Percentiles rank a stretch among this genome's conserved stretches.
These are phyloP conservation scores for Eulimnadia texana DNA, from an alignment of 1,140 invertebrate species.

Conservation along the genomic window DNA sequence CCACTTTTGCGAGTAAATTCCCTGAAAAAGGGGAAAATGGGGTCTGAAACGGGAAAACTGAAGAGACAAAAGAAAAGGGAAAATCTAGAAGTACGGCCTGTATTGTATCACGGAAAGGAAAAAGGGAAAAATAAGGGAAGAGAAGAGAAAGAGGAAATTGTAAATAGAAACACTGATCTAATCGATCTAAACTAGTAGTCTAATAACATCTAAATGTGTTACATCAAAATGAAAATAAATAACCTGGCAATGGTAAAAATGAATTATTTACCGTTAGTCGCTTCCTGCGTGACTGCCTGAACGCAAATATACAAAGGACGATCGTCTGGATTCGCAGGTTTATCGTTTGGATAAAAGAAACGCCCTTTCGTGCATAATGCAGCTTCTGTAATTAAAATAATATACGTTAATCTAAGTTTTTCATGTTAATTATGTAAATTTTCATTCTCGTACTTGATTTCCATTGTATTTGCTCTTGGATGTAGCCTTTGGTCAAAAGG, in stretches of 20 bases:
- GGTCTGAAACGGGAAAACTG: too few species aligned
- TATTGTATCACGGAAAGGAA: too few species aligned
- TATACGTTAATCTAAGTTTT: neutral
- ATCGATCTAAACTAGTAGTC: too few species aligned
- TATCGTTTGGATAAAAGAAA: neutral
- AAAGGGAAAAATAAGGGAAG: too few species aligned
- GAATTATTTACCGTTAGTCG: neutral
- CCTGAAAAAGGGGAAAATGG: too few species aligned
- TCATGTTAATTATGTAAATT: neutral
- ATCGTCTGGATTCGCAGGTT: neutral
- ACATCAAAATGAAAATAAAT: too few species aligned
- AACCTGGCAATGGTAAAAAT: neutral
- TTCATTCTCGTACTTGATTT: conserved; percentile 9
- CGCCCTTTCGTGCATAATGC: conserved; percentile 7
- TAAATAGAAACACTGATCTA: too few species aligned
- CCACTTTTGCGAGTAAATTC: too few species aligned
- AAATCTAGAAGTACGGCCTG: too few species aligned
- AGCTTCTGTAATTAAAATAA: conserved; percentile 1
- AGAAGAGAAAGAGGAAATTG: too few species aligned
- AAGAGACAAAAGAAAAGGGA: too few species aligned
- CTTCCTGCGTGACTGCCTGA: neutral
- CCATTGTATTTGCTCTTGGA: conserved; percentile 10
- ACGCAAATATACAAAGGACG: conserved; percentile 6
- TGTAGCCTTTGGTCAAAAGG: conserved; percentile 6
- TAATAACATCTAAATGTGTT: too few species aligned